Evolutionary conservation across 2,113 vertebrate species (phyloP).

Genomic region (Tamias sibiricus): DNA sequence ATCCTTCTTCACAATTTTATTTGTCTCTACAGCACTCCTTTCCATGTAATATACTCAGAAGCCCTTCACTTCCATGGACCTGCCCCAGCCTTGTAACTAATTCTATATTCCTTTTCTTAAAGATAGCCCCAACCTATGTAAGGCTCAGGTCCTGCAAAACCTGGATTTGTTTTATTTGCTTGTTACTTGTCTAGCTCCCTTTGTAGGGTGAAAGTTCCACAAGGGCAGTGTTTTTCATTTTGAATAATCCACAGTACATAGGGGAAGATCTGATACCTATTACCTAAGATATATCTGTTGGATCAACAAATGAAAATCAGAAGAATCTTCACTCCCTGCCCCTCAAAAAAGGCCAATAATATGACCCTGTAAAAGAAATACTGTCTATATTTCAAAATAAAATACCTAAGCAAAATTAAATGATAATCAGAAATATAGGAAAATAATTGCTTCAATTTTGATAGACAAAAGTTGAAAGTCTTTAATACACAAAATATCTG

Average conservation of each 20-base stretch:
- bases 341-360: not conserved
- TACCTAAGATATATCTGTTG: not conserved
- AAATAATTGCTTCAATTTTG: conserved; percentile 1
- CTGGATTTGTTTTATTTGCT: not conserved
- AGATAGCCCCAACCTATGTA: not conserved
- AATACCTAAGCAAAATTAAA: not conserved
- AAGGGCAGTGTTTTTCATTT: not conserved
- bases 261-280: not conserved
- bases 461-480: not conserved
- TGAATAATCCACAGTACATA: not conserved
- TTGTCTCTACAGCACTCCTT: not conserved
- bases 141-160: not conserved
- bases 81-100: not conserved
- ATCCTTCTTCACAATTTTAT: not conserved
- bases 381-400: not conserved
- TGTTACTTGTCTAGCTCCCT: not conserved
- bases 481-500: not conserved
- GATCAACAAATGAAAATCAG: not conserved
- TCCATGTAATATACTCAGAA: not conserved
- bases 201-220: not conserved
- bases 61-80: not conserved
- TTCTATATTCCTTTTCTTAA: not conserved
- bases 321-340: not conserved
- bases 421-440: not conserved
- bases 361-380: not conserved